Evolutionary conservation across 2,113 vertebrate genomes (phyloP).

Genomic region (Syngnathus floridae): DNA sequence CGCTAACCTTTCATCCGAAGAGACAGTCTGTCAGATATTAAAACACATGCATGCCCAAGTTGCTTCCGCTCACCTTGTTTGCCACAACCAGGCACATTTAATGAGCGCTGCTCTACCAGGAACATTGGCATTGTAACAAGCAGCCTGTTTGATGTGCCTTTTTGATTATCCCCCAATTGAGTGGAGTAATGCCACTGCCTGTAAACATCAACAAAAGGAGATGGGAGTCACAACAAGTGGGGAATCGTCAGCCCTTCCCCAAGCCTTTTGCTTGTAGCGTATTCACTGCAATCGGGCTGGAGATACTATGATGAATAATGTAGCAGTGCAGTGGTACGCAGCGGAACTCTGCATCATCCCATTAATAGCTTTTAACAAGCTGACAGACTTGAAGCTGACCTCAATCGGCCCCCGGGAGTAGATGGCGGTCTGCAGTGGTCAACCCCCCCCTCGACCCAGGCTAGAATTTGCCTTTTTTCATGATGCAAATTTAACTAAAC

Average conservation of each 20-base stretch:
- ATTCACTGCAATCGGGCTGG: slow-evolving; percentile 44
- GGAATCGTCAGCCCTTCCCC: slow-evolving; percentile 29
- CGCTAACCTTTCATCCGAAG: slow-evolving; percentile 51
- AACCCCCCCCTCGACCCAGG: slow-evolving; percentile 31
- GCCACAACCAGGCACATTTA: slow-evolving; percentile 52
- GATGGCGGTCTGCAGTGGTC: slow-evolving; percentile 31
- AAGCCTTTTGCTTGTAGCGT: slow-evolving; percentile 31
- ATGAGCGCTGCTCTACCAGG: slow-evolving; percentile 51
- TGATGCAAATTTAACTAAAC: background rate
- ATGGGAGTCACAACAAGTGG: slow-evolving; percentile 44
- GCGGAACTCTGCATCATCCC: slow-evolving; percentile 44
- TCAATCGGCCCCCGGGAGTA: slow-evolving; percentile 43
- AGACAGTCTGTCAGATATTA: slow-evolving; percentile 43
- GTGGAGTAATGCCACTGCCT: slow-evolving; percentile 39
- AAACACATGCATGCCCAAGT: slow-evolving; percentile 44
- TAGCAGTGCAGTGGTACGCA: slow-evolving; percentile 50
- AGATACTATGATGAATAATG: slow-evolving; percentile 64
- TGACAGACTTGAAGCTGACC: slow-evolving; percentile 59
- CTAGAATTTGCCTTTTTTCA: slow-evolving; percentile 23
- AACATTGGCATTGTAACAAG: slow-evolving; percentile 59
- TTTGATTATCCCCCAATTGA: slow-evolving; percentile 62
- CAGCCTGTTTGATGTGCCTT: slow-evolving; percentile 56
- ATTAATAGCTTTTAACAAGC: slow-evolving; percentile 68
- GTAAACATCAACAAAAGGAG: slow-evolving; percentile 56
- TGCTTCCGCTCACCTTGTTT: slow-evolving; percentile 51